Percentiles rank a stretch among this genome's conserved stretches.
Evolutionary conservation across 2,888 invertebrate genomes (phyloP).

Genomic region (Papilio demoleus): DNA sequence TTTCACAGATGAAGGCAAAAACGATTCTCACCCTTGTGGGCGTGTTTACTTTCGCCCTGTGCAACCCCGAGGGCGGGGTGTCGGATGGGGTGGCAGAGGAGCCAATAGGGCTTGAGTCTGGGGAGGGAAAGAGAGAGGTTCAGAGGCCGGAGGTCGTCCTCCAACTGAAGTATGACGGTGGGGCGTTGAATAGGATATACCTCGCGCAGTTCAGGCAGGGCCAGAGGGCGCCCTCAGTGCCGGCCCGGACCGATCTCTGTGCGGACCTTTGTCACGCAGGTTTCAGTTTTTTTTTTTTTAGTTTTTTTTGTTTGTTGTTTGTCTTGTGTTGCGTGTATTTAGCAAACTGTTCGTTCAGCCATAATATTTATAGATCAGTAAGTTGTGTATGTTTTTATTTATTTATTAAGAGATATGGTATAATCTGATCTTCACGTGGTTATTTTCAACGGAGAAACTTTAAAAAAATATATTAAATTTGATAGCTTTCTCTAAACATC

Average conservation of each 20-base stretch:
- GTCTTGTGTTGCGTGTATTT: constrained; percentile 46
- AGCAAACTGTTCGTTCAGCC: constrained; percentile 43
- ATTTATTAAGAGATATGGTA: not conserved
- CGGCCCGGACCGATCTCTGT: constrained; percentile 65
- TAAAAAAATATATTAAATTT: too few species aligned
- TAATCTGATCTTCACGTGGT: not conserved
- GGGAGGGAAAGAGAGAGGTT: constrained; percentile 57
- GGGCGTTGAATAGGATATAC: constrained; percentile 78
- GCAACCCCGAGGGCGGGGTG: constrained; percentile 54
- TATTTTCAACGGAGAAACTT: too few species aligned
- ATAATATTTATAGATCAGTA: not conserved
- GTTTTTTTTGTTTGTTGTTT: constrained; percentile 48
- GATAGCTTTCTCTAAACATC: too few species aligned
- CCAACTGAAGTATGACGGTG: constrained; percentile 74
- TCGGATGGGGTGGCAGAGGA: constrained; percentile 52
- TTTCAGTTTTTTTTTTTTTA: constrained; percentile 54
- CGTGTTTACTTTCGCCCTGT: constrained; percentile 59
- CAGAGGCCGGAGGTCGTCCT: constrained; percentile 74
- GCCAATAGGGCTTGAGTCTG: constrained; percentile 56
- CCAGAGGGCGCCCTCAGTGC: constrained; percentile 64
- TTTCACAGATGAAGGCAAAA: constrained; percentile 59
- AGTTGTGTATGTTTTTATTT: not conserved
- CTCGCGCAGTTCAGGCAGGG: constrained; percentile 74
- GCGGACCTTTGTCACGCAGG: constrained; percentile 80
- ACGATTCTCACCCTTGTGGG: constrained; percentile 64